Evolutionary conservation across 2,797 vertebrate genomes (phyloP).

Genomic region (Tapirus indicus): DNA sequence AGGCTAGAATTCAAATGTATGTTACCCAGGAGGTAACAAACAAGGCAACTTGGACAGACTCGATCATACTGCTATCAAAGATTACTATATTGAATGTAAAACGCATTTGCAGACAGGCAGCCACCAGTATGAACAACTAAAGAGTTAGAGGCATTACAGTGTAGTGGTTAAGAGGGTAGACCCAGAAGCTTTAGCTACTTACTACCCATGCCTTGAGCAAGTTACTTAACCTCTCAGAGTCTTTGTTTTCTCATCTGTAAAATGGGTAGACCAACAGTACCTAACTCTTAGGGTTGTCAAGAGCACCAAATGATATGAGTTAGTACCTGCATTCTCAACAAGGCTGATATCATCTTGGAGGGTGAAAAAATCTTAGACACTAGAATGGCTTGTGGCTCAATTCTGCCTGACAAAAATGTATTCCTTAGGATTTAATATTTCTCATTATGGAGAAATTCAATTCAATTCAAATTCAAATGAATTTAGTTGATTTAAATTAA

Average conservation of each 20-base stretch:
- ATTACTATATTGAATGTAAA: background rate
- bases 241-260: conserved; percentile 18
- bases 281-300: background rate
- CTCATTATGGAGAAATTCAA: background rate
- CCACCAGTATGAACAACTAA: background rate
- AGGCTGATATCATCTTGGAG: background rate
- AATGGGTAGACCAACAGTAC: background rate
- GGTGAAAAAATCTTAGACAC: background rate
- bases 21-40: background rate
- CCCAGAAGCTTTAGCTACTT: background rate
- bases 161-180: background rate
- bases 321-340: background rate
- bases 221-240: background rate
- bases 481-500: background rate
- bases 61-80: background rate
- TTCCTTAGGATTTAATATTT: conserved; percentile 27
- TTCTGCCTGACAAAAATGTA: background rate
- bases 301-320: background rate
- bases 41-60: background rate
- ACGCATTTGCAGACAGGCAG: background rate
- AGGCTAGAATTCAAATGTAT: background rate
- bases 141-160: background rate
- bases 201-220: background rate
- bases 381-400: background rate
- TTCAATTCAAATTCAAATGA: conserved; percentile 19